These are phyloP conservation scores for Cuniculus paca DNA, from an alignment of 2,797 vertebrate species.

Conservation along the genomic window DNA sequence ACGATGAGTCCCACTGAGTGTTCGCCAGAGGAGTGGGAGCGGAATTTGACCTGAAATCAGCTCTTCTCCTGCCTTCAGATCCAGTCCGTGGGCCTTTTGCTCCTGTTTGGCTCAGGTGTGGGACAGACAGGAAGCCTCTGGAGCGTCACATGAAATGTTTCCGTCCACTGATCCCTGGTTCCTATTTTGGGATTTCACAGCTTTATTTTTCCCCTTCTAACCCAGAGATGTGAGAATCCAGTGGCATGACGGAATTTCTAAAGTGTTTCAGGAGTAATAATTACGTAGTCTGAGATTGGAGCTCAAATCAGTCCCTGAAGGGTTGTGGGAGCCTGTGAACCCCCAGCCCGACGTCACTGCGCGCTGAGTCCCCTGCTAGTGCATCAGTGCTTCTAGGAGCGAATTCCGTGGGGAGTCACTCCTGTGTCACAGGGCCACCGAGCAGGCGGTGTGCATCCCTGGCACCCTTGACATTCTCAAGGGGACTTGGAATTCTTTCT, in stretches of 20 bases:
- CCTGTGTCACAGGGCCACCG: not conserved
- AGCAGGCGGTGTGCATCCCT: not conserved
- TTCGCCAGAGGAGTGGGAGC: not conserved
- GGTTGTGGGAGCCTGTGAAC: not conserved
- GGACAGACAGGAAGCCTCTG: not conserved
- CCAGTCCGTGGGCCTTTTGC: not conserved
- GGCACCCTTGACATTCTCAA: not conserved
- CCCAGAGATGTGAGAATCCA: not conserved
- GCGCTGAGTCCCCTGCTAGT: too few species aligned
- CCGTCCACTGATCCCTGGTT: not conserved
- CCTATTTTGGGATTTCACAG: not conserved
- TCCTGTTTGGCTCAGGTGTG: accelerated
- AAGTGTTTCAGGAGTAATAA: not conserved
- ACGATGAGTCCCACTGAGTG: not conserved
- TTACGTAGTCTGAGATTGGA: not conserved
- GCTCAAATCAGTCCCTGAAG: not conserved
- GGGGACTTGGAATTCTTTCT: not conserved
- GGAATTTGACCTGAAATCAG: not conserved
- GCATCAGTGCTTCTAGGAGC: not conserved
- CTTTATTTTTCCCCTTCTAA: not conserved
- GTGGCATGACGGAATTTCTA: not conserved
- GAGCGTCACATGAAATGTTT: not conserved
- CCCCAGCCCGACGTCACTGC: not conserved
- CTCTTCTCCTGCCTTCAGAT: not conserved
- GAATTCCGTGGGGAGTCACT: not conserved